Evolutionary conservation across 2,797 vertebrate species (phyloP).

Genomic region (Otolemur crassicaudatus): DNA sequence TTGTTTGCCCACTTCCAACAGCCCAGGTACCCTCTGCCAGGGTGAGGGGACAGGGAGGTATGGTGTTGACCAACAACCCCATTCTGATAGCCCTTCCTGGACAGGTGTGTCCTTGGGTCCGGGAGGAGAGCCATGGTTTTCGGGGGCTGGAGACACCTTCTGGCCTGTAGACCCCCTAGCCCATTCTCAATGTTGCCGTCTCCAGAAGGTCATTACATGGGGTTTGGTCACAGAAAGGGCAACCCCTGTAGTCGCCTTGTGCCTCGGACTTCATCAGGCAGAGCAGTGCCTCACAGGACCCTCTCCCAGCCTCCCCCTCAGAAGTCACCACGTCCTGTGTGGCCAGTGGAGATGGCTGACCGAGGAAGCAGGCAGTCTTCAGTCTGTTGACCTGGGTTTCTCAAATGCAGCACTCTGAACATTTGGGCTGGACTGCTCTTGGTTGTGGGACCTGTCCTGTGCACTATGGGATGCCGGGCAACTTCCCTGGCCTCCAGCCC

Average conservation of each 20-base stretch:
- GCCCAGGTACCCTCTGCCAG: too few species aligned
- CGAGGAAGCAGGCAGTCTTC: too few species aligned
- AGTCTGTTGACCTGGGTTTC: too few species aligned
- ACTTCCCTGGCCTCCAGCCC: too few species aligned
- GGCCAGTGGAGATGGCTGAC: accelerated
- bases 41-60: background rate
- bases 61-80: accelerated
- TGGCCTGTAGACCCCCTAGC: accelerated
- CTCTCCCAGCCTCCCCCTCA: accelerated
- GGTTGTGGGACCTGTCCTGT: background rate
- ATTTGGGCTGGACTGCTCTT: accelerated
- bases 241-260: background rate
- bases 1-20: accelerated
- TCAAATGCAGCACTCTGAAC: accelerated
- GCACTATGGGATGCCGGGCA: accelerated
- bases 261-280: background rate
- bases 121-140: background rate
- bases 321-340: accelerated
- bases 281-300: accelerated
- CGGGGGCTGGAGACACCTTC: accelerated
- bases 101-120: accelerated
- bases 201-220: too few species aligned
- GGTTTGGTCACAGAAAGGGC: background rate
- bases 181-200: too few species aligned
- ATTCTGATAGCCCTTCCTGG: too few species aligned